Evolutionary conservation across 2,888 invertebrate species (phyloP), one percentile per base, ranked within the genome.

Genomic region (Epinotia ramella): DNA sequence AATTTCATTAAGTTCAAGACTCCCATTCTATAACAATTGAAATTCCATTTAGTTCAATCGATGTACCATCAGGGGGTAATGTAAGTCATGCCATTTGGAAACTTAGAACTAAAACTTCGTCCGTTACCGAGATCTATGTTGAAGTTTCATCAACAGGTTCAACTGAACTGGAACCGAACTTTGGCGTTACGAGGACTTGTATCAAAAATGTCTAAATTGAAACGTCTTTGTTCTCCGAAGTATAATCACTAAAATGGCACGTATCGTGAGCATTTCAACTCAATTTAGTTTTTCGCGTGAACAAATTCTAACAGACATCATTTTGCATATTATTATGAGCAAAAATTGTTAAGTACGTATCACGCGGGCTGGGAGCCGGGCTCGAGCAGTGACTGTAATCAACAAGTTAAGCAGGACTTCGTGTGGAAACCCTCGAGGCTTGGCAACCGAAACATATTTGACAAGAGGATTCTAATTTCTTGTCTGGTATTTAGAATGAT

Each of bases 261-360:
- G 68, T 73, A 73, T 73, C 73, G 73, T 68, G 68, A 64, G 49
- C 49, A 65, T 74, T 73, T 74, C 74, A 44, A 65, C 69, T 70
- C 74, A 74, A 74, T 74, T 74, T 69, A 70, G 65, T 74, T 74
- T 74, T 74, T 74, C 74, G 53, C 69, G 57, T 70, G 74, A 74
- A 74, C 70, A 74, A 74, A 70, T 60, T 74, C 59, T 12, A 74
- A 74, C 69, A 65, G 64, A 70, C 74, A 74, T 70, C 59, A 64
- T 70, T 74, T 70, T 69, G 63, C 69, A 68, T 73, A 73, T 60
- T 68, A 65, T 74, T 74, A 65, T 28, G 64, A 65, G 40, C 57
- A 46, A 49, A 74, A 46, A 70, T 65, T 64, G 20, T 57, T 59
- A 60, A 70, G 69, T 70, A 57, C 65, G 56, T 33, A 57, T 57